phyloP scores from a whole-genome alignment of 2,797 vertebrate genomes.

The Lophius americanus region DNA sequence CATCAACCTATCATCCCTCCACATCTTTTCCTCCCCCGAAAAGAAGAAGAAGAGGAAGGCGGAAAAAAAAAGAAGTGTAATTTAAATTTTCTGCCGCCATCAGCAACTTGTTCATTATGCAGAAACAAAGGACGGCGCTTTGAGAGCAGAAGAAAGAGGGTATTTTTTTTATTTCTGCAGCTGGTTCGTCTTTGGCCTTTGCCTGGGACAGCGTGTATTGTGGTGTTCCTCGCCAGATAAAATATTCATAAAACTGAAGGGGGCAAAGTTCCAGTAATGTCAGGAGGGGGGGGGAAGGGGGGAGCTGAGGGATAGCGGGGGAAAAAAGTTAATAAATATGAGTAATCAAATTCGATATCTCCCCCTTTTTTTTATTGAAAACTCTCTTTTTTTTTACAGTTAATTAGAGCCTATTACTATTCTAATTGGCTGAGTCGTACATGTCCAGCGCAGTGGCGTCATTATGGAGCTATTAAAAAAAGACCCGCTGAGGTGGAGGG shows the following conservation, averaged over 20 bases:
- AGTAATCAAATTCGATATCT: conserved; percentile 95
- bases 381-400: conserved; percentile 87
- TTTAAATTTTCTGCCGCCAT: conserved; percentile 69
- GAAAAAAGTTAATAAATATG: conserved; percentile 94
- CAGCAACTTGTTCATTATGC: conserved; percentile 71
- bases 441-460: conserved; percentile 83
- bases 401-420: conserved; percentile 98
- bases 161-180: conserved; percentile 19
- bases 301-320: conserved; percentile 40
- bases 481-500: conserved; percentile 74
- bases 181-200: conserved; percentile 69
- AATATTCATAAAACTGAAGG: conserved; percentile 76
- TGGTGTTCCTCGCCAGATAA: conserved; percentile 71
- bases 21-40: conserved; percentile 18
- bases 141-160: conserved; percentile 61
- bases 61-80: conserved; percentile 40
- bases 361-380: conserved; percentile 90
- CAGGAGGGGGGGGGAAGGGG: not conserved
- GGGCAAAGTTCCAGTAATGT: conserved; percentile 72
- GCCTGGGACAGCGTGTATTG: conserved; percentile 64
- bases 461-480: conserved; percentile 84
- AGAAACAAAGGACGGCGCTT: conserved; percentile 70
- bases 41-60: too few relatives aligned
- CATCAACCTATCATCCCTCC: conserved; percentile 61
- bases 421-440: conserved; percentile 93